phyloP scores from a whole-genome alignment of 1,140 invertebrate species.

The Stegodyphus mimosarum region DNA sequence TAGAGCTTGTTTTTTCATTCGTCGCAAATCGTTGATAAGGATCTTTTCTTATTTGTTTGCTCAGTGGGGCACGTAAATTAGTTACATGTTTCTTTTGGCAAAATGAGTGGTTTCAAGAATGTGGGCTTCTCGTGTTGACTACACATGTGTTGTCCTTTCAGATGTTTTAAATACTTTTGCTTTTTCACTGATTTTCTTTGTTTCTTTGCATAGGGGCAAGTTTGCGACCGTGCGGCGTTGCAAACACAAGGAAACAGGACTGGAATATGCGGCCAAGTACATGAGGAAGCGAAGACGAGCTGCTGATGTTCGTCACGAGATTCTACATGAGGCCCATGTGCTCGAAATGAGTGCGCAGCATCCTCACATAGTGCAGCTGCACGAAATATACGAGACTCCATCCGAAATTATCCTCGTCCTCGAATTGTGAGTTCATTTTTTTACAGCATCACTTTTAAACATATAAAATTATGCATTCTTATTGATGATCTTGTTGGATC shows the following conservation, averaged over 20 bases:
- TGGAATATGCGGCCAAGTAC: slow-evolving; percentile 94
- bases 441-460: no score
- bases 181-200: neutral
- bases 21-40: no score
- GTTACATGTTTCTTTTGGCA: no score
- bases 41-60: no score
- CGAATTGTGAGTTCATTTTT: slow-evolving; percentile 79
- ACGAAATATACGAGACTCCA: slow-evolving; percentile 87
- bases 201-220: slow-evolving; percentile 79
- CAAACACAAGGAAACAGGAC: slow-evolving; percentile 82
- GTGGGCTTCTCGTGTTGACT: no score
- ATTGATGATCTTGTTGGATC: no score
- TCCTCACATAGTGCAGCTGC: slow-evolving; percentile 83
- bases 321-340: slow-evolving; percentile 88
- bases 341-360: slow-evolving; percentile 83
- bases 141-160: no score
- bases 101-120: no score
- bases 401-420: slow-evolving; percentile 87
- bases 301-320: slow-evolving; percentile 83
- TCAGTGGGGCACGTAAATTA: no score
- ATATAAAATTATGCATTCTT: no score
- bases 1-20: no score
- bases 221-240: slow-evolving; percentile 93
- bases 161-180: no score
- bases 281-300: slow-evolving; percentile 87